A percentile compares a stretch with the other conserved stretches of the same genome.
Conservation (phyloP, 2,113 vertebrate species). For the Corythoichthys intestinalis region DNA sequence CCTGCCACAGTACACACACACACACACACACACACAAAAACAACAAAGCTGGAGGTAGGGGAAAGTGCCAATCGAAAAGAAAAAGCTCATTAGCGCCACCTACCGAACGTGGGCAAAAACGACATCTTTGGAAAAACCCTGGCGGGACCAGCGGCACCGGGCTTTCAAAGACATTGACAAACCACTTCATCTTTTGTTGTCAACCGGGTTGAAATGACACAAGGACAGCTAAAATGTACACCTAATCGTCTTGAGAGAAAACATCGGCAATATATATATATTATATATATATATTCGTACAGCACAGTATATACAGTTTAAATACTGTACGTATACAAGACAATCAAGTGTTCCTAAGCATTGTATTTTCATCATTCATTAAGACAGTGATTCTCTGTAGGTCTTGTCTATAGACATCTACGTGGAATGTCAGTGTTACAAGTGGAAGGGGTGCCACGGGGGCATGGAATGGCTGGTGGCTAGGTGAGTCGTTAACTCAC, state of each 20-base stretch:
- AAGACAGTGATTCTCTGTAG: conserved; percentile 68
- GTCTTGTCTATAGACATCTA: conserved; percentile 48
- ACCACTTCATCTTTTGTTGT: conserved; percentile 15
- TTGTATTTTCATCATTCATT: conserved; percentile 30
- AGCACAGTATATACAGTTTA: too few relatives aligned
- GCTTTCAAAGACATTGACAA: conserved; percentile 12
- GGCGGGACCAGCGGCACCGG: conserved; percentile 60
- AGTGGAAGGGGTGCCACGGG: conserved; percentile 8
- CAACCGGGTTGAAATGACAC: background rate
- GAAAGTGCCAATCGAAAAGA: background rate
- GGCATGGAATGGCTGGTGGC: conserved; percentile 37
- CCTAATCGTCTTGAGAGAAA: conserved; percentile 60
- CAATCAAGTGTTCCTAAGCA: too few relatives aligned
- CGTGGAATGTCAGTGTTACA: conserved; percentile 52
- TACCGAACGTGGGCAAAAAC: background rate
- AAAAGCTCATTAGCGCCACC: conserved; percentile 3
- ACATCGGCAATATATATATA: conserved; percentile 73
- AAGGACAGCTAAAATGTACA: conserved; percentile 42
- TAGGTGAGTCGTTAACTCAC: conserved; percentile 54
- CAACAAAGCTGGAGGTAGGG: background rate
- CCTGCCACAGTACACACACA: conserved; percentile 41
- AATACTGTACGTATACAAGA: too few relatives aligned
- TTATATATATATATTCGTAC: conserved; percentile 57
- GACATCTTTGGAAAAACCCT: conserved; percentile 27
- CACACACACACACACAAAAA: conserved; percentile 6